Evolutionary conservation across 2,113 vertebrate genomes (phyloP).

Genomic region (Odontesthes bonariensis): DNA sequence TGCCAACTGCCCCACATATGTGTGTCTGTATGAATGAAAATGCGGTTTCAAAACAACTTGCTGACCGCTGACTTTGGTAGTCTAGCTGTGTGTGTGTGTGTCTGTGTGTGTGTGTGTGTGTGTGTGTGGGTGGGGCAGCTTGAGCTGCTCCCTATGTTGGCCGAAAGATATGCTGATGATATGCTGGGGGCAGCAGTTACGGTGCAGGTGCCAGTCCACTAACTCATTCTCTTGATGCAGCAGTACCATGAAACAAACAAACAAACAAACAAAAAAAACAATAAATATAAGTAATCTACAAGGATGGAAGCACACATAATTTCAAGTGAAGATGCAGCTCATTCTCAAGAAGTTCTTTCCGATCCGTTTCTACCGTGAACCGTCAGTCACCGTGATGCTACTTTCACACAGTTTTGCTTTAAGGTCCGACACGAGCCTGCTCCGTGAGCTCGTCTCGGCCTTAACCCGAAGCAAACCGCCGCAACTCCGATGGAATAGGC

Average conservation of each 20-base stretch:
- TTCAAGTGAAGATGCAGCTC: conserved; percentile 10
- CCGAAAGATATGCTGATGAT: conserved; percentile 44
- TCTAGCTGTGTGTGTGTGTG: background rate
- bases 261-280: conserved; percentile 21
- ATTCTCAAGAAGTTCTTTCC: conserved; percentile 22
- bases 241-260: conserved; percentile 51
- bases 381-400: background rate
- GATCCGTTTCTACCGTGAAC: background rate
- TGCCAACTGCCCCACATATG: conserved; percentile 40
- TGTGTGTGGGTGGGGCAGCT: background rate
- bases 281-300: conserved; percentile 31
- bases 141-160: conserved; percentile 12
- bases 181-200: conserved; percentile 41
- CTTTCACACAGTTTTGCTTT: background rate
- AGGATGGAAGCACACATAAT: conserved; percentile 23
- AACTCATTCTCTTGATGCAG: conserved; percentile 20
- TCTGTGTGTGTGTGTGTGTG: too few species aligned
- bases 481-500: conserved; percentile 19
- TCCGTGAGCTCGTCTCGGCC: background rate
- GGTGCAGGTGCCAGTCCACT: conserved; percentile 7
- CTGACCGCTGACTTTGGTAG: conserved; percentile 59
- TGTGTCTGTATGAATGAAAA: conserved; percentile 59
- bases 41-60: conserved; percentile 71
- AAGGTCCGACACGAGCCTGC: background rate
- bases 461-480: conserved; percentile 11